Evolutionary conservation across 2,888 invertebrate genomes (phyloP).

Genomic region (Ctenicera cuprea): DNA sequence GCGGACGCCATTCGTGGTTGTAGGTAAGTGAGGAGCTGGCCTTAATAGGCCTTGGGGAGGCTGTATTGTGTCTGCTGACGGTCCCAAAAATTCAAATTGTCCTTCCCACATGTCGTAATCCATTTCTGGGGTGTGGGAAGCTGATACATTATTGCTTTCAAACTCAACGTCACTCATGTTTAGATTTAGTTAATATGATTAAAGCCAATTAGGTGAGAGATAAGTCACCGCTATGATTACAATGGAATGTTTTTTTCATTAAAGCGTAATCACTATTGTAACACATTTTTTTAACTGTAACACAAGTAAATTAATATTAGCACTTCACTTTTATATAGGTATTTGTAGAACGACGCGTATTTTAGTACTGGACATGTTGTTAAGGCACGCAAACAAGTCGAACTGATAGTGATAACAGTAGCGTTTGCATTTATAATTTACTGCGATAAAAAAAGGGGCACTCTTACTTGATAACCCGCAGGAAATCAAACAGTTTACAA

Average conservation of each 20-base stretch:
- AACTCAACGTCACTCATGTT: slow-evolving; percentile 73
- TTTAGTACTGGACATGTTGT: neutral
- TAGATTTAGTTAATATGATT: slow-evolving; percentile 65
- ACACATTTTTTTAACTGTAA: neutral
- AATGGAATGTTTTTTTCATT: slow-evolving; percentile 20
- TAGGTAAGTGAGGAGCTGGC: slow-evolving; percentile 56
- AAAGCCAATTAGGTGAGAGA: slow-evolving; percentile 14
- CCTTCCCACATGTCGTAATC: slow-evolving; percentile 94
- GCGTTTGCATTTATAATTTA: slow-evolving; percentile 34
- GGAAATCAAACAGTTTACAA: slow-evolving; percentile 30
- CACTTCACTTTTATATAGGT: too few relatives aligned
- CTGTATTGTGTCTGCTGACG: slow-evolving; percentile 60
- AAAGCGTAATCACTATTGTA: neutral
- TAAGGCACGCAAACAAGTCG: slow-evolving; percentile 9
- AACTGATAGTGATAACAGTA: slow-evolving; percentile 24
- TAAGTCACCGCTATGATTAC: neutral
- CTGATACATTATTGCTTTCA: slow-evolving; percentile 64
- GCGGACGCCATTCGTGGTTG: slow-evolving; percentile 74
- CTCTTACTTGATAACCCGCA: slow-evolving; percentile 36
- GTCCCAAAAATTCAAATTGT: slow-evolving; percentile 89
- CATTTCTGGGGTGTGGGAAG: slow-evolving; percentile 76
- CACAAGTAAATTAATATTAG: neutral
- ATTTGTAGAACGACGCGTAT: neutral
- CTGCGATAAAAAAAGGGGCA: slow-evolving; percentile 29
- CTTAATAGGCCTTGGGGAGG: slow-evolving; percentile 62